Base-by-base conservation (phyloP, 2,113 vertebrate species). In the Phrynosoma blainvillii region DNA sequence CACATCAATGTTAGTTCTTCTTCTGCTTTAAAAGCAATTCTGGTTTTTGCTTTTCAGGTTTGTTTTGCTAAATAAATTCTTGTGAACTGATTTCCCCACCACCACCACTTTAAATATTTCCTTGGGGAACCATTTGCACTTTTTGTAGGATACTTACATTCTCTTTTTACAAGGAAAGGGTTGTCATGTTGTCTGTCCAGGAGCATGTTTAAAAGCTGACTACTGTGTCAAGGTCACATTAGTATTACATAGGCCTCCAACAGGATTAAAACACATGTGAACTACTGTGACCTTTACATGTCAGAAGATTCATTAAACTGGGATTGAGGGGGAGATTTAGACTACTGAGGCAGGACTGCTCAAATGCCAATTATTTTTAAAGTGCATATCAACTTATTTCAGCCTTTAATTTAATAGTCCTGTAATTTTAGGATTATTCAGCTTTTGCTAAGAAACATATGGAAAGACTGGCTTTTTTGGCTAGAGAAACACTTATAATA, bases 101-200 rank as follows among this genome's bases (percentile, higher is more conserved):
- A 91, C 89, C 47, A 47, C 7, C 47, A 47, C 94, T 93, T 91
- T 88, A 89, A 93, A 93, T 71, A 87, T 90, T 95, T 95, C 95
- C 93, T 95, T 0, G 1, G 78, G 95, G 94, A 95, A 82, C 90
- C 93, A 87, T 95, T 96, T 95, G 95, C 86, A 71, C 94, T 93
- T 96, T 96, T 88, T 90, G 78, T 75, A 74, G 86, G 93, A 86
- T 89, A 95, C 93, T 96, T 95, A 30, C 88, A 90, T 95, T 95
- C 96, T 96, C 94, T 96, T 95, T 96, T 90, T 92, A 76, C 85
- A 91, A 87, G 27, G 78, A 94, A 94, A 86, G 84, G 78, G 89
- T 94, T 95, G 92, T 88, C 84, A 40, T 91, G 92, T 89, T 7
- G 68, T 94, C 89, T 86, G 91, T 94, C 93, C 32, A 2, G 90